These are phyloP conservation scores for Ondatra zibethicus DNA, from an alignment of 2,113 vertebrate genomes.

Conservation along the genomic window DNA sequence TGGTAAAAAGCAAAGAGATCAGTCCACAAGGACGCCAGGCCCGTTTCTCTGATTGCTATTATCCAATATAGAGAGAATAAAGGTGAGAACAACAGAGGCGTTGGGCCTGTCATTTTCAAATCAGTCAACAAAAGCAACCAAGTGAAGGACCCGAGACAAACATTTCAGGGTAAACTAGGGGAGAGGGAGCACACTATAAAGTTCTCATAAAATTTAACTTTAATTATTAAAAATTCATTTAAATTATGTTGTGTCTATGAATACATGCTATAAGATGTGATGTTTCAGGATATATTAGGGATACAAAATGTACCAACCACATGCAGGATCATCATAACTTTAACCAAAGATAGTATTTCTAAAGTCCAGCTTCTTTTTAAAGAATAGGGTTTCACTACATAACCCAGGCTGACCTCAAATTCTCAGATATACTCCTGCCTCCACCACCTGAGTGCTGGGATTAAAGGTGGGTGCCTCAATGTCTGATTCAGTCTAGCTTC, in stretches of 20 bases:
- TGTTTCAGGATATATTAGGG: neutral
- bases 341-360: neutral
- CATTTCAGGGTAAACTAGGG: neutral
- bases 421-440: neutral
- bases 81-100: neutral
- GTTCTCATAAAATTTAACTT: neutral
- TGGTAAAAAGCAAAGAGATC: neutral
- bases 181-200: neutral
- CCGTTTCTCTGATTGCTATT: neutral
- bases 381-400: neutral
- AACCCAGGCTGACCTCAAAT: neutral
- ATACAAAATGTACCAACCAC: neutral
- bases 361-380: neutral
- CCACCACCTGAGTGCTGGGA: neutral
- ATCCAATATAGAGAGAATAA: neutral
- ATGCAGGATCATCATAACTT: neutral
- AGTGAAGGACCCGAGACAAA: neutral
- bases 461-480: neutral
- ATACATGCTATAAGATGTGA: neutral
- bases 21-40: neutral
- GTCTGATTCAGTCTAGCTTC: neutral
- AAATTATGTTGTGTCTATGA: neutral
- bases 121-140: neutral
- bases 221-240: slow-evolving; percentile 24
- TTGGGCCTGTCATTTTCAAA: neutral